Evolutionary conservation across 2,797 vertebrate species (phyloP).

Genomic region (Carcharodon carcharias): DNA sequence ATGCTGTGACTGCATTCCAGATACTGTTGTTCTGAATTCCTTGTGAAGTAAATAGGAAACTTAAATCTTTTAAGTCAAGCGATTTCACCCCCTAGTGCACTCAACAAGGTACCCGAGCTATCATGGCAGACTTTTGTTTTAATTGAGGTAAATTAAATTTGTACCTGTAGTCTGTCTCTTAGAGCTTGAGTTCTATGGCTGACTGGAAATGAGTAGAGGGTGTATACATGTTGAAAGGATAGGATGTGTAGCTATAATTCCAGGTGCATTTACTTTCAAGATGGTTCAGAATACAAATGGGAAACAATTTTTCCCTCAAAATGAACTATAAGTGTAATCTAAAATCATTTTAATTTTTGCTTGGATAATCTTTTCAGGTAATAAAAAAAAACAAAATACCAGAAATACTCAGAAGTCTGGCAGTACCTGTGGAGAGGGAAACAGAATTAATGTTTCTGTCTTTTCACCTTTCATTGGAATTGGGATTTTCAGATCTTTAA

Average conservation of each 20-base stretch:
- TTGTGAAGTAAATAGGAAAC: conserved; percentile 16
- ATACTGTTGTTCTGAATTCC: neutral
- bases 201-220: neutral
- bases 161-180: neutral
- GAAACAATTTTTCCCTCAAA: neutral
- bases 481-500: neutral
- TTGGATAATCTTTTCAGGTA: neutral
- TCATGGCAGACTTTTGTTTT: neutral
- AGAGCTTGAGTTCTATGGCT: neutral
- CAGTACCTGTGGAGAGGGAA: neutral
- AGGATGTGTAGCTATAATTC: neutral
- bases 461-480: too few species aligned
- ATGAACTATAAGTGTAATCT: neutral
- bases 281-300: neutral
- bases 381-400: neutral
- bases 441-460: neutral
- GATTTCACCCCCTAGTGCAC: neutral
- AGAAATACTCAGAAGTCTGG: neutral
- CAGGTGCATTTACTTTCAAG: neutral
- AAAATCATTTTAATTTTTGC: neutral
- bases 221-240: neutral
- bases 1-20: conserved; percentile 27
- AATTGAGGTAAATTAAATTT: neutral
- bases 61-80: neutral
- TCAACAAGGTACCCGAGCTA: neutral